These are phyloP conservation scores for Glaucomys volans DNA, from an alignment of 2,113 vertebrate species.

Conservation along the genomic window DNA sequence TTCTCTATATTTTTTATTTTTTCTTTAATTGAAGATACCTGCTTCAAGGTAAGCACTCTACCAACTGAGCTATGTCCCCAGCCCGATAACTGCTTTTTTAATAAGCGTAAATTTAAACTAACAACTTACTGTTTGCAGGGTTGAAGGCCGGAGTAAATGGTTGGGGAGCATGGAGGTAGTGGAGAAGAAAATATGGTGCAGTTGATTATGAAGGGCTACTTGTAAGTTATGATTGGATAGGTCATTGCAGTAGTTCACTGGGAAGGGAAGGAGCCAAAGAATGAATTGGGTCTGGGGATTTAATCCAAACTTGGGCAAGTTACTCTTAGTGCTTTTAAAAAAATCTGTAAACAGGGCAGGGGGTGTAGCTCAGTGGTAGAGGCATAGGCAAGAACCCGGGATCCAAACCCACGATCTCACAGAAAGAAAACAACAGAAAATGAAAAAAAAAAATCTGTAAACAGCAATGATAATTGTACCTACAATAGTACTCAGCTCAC, in stretches of 20 bases:
- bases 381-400: neutral
- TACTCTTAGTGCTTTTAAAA: neutral
- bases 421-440: neutral
- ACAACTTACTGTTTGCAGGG: neutral
- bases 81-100: too few species aligned
- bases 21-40: too few species aligned
- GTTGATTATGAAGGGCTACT: too few species aligned
- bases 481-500: neutral
- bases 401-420: neutral
- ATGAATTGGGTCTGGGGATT: neutral
- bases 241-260: neutral
- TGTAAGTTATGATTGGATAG: neutral
- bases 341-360: neutral
- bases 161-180: neutral
- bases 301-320: neutral
- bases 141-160: neutral
- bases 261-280: neutral
- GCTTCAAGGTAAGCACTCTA: too few species aligned
- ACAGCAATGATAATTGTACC: neutral
- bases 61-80: too few species aligned
- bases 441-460: too few species aligned
- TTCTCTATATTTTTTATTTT: neutral
- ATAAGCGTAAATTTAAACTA: slow-evolving; percentile 9
- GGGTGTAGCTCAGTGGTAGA: neutral
- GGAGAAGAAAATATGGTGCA: neutral